Evolutionary conservation across 2,797 vertebrate genomes (phyloP), one percentile per base, ranked within the genome.

Genomic region (Erethizon dorsatum): DNA sequence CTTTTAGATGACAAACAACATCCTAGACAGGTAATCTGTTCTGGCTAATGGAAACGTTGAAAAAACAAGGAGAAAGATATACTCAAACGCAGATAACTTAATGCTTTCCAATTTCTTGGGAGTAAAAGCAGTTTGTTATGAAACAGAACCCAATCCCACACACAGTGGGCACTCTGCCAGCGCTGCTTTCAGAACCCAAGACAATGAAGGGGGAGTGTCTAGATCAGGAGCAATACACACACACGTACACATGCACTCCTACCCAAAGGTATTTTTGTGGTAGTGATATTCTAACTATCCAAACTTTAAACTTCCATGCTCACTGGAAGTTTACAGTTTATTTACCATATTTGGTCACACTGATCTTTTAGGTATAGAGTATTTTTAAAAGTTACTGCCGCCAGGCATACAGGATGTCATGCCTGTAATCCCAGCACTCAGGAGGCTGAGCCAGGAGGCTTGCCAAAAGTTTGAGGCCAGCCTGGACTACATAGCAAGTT

Each of bases 21-120:
- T 91, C 54, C 47, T 59, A 82, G 79, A 59, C 61, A 88, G 95
- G 57, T 85, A 94, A 95, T 97, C 57, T 84, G 37, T 97, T 93
- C 77, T 93, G 85, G 83, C 65, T 97, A 97, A 96, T 96, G 96
- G 96, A 96, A 97, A 93, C 91, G 37, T 15, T 92, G 67, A 77
- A 92, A 88, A 89, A 90, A 93, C 22, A 95, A 77, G 50, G 24
- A 96, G 86, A 96, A 97, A 88, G 65, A 94, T 59, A 75, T 83
- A 65, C 54, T 97, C 91, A 97, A 94, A 97, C 80, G 93, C 84
- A 96, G 95, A 95, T 89, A 96, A 84, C 82, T 57, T 92, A 95
- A 96, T 95, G 79, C 31, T 80, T 96, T 90, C 41, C 80, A 87
- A 79, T 94, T 95, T 90, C 96, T 83, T 89, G 83, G 65, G 71